Base-by-base conservation (phyloP, 2,888 invertebrate genomes). In the Helicoverpa assulta region DNA sequence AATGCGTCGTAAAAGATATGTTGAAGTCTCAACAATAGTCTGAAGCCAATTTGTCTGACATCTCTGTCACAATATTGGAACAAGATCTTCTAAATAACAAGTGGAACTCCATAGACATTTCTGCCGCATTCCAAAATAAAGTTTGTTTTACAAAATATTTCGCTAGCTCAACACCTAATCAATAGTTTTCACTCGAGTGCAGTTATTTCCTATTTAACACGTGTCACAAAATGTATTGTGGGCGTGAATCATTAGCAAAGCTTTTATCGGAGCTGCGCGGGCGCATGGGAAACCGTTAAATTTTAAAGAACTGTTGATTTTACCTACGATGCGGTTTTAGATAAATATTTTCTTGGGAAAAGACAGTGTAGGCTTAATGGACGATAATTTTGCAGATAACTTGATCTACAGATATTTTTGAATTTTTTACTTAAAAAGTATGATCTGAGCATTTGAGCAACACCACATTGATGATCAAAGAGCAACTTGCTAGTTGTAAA, bases 211-310 rank as follows among this genome's bases (percentile, higher is more conserved):
- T 73, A 76, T 68, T 71, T 58, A 52, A 76, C 70, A 67, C 72
- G 73, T 66, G 83, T 78, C 76, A 66, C 63, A 54, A 12, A 26
- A 37, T 76, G 54, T 77, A 63, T 65, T 73, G 83, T 87, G 69
- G 67, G 81, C 65, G 70, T 62, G 75, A 72, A 68, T 76, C 78
- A 85, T 88, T 88, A 86, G 81, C 72, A 55, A 68, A 65, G 81
- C 76, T 83, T 81, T 82, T 86, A 82, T 82, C 66, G 69, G 52
- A 73, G 77, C 43, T 73, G 82, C 81, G 80, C 81, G 70, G 68
- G 66, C 74, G 80, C 81, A 80, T 64, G 64, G 81, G 78, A 73
- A 81, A 82, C 82, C 78, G 80, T 76, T 76, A 78, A 76, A 70
- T 78, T 73, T 73, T 63, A 70, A 75, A 68, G 60, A 68, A 50